phyloP scores from a whole-genome alignment of 1,140 invertebrate genomes.

The Protaetia brevitarsis region DNA sequence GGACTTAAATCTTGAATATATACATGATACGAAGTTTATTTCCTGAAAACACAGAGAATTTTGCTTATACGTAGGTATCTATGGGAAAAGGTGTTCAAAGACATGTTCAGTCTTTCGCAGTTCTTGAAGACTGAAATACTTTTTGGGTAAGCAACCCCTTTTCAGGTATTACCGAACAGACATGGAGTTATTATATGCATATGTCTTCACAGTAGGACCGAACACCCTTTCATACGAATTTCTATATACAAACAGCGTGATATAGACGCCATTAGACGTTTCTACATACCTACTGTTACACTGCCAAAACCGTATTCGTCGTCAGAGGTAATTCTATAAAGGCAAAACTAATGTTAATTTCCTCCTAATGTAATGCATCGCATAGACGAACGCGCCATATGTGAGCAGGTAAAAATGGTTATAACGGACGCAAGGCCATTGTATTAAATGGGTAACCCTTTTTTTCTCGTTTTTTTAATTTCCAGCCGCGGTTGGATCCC shows the following conservation, averaged over 20 bases:
- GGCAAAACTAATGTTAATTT: background rate
- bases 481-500: slow-evolving; percentile 32
- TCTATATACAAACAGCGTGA: background rate
- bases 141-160: too few relatives aligned
- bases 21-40: too few relatives aligned
- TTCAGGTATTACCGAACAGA: too few relatives aligned
- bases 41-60: too few relatives aligned
- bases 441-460: slow-evolving; percentile 46
- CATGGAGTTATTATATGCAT: too few relatives aligned
- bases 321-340: slow-evolving; percentile 5
- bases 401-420: slow-evolving; percentile 43
- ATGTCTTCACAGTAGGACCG: background rate
- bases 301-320: background rate
- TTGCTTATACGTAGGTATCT: too few relatives aligned
- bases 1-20: too few relatives aligned
- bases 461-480: slow-evolving; percentile 45
- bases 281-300: background rate
- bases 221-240: too few relatives aligned
- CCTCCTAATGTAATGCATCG: background rate
- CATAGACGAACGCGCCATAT: slow-evolving; percentile 40
- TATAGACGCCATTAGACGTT: background rate
- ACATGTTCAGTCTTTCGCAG: too few relatives aligned
- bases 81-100: too few relatives aligned
- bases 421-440: slow-evolving; percentile 30
- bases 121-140: too few relatives aligned